Evolutionary conservation across 2,797 vertebrate genomes (phyloP).

Genomic region (Chromis chromis): DNA sequence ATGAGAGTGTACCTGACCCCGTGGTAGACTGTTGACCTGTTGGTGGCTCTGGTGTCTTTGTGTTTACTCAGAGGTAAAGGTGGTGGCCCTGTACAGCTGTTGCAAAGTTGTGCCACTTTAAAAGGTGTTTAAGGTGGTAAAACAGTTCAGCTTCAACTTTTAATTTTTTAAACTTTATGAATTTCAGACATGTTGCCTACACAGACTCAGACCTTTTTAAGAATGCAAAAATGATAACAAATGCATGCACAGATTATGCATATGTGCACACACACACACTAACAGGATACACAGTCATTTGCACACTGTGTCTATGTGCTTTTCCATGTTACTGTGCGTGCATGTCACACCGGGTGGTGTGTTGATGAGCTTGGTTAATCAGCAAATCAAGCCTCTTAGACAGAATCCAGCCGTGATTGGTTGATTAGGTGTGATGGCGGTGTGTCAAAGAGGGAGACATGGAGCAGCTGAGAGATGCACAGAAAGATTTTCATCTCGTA

Average conservation of each 20-base stretch:
- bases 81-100: slow-evolving; percentile 6
- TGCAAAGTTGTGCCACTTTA: neutral
- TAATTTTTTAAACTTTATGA: slow-evolving; percentile 28
- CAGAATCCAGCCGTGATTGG: slow-evolving; percentile 76
- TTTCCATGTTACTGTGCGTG: slow-evolving; percentile 6
- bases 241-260: slow-evolving; percentile 57
- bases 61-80: neutral
- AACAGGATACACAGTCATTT: slow-evolving; percentile 30
- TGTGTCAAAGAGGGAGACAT: slow-evolving; percentile 54
- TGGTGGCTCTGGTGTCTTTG: too few species aligned
- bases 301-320: slow-evolving; percentile 17
- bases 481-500: slow-evolving; percentile 58
- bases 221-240: slow-evolving; percentile 47
- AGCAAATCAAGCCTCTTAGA: slow-evolving; percentile 79
- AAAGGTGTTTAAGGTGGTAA: neutral
- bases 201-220: slow-evolving; percentile 19
- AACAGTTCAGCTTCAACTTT: slow-evolving; percentile 4
- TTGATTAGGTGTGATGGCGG: slow-evolving; percentile 70
- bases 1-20: too few species aligned
- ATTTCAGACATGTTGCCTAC: slow-evolving; percentile 32
- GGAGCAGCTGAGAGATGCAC: slow-evolving; percentile 43
- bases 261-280: slow-evolving; percentile 15
- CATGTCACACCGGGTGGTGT: slow-evolving; percentile 58
- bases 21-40: too few species aligned
- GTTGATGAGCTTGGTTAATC: slow-evolving; percentile 80